These are phyloP conservation scores for Myripristis jacobus DNA, from an alignment of 2,797 vertebrate genomes.

Conservation along the genomic window DNA sequence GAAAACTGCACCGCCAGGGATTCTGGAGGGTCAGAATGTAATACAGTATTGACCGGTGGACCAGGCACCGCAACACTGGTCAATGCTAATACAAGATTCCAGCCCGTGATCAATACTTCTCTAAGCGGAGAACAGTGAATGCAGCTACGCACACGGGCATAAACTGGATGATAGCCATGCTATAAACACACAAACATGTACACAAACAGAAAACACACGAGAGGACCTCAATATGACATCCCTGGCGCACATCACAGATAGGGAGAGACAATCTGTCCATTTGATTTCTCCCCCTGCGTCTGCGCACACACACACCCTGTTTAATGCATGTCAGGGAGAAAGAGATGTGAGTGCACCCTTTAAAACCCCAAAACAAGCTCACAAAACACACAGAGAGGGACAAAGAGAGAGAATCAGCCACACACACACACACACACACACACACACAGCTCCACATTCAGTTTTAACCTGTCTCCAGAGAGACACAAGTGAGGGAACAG, in stretches of 20 bases:
- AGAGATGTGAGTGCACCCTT: conserved; percentile 18
- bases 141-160: background rate
- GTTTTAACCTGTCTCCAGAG: conserved; percentile 34
- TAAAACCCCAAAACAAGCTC: background rate
- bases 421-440: background rate
- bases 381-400: background rate
- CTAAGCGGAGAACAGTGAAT: conserved; percentile 3
- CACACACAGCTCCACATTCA: conserved; percentile 15
- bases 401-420: background rate
- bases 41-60: conserved; percentile 51
- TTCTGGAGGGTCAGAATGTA: conserved; percentile 36
- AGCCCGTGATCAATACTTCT: conserved; percentile 58
- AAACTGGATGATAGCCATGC: background rate
- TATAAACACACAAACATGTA: background rate
- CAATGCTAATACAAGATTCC: conserved; percentile 46
- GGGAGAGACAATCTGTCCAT: background rate
- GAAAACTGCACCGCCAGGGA: conserved; percentile 44
- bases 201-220: background rate
- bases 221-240: background rate
- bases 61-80: conserved; percentile 35
- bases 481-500: conserved; percentile 20
- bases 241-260: background rate
- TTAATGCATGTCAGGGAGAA: conserved; percentile 2
- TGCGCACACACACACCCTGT: background rate
- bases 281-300: background rate